Evolutionary conservation across 2,113 vertebrate genomes (phyloP).

Genomic region (Hyperopisus bebe): DNA sequence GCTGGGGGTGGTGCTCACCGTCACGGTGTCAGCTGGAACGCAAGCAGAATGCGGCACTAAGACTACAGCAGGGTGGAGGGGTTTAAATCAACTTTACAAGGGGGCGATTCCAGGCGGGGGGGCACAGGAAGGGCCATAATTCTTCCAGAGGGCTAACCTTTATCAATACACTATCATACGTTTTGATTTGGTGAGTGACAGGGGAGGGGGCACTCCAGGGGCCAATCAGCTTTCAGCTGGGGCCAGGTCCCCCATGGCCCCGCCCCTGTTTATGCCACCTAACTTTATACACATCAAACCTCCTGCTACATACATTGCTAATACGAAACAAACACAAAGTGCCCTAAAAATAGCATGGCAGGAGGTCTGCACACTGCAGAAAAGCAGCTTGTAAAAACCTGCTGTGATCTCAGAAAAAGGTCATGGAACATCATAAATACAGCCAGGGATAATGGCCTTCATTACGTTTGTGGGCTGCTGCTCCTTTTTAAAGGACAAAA

Average conservation of each 20-base stretch:
- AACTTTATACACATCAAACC: not conserved
- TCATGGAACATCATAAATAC: not conserved
- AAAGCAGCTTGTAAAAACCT: not conserved
- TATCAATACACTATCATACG: not conserved
- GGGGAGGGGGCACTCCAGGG: not conserved
- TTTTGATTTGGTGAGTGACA: not conserved
- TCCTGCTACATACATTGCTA: not conserved
- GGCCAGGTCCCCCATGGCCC: not conserved
- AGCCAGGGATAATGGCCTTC: not conserved
- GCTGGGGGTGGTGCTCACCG: constrained; percentile 56
- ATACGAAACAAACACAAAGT: not conserved
- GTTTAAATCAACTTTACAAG: not conserved
- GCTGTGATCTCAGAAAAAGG: not conserved
- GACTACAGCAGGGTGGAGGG: not conserved
- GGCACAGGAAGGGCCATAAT: not conserved
- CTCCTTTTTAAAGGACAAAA: not conserved
- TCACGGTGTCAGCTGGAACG: constrained; percentile 64
- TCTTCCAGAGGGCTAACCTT: not conserved
- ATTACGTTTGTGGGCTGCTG: not conserved
- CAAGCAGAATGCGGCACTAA: not conserved
- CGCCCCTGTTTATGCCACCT: not conserved
- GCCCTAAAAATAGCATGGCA: not conserved
- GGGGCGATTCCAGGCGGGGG: not conserved
- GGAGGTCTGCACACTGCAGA: not conserved
- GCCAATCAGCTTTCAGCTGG: not conserved